Percentiles rank a stretch among this genome's conserved stretches.
Conservation (phyloP, 2,888 invertebrate species). For the Therioaphis trifolii region DNA sequence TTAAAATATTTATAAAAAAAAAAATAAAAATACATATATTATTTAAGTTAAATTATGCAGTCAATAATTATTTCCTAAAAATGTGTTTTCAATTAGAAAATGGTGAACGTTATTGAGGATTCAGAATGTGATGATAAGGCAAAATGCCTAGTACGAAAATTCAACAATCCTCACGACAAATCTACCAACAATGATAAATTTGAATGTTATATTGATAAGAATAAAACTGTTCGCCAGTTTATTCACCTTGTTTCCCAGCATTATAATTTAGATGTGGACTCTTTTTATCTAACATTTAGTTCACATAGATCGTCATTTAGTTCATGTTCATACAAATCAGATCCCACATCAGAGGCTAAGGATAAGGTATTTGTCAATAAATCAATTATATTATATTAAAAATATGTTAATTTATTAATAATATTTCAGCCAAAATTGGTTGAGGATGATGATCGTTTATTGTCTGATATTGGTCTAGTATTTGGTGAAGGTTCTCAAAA, state of each 20-base stretch:
- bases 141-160: slow-evolving; percentile 55
- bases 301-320: too few relatives aligned
- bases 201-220: slow-evolving; percentile 33
- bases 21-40: neutral
- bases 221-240: slow-evolving; percentile 48
- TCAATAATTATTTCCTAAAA: neutral
- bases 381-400: neutral
- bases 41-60: neutral
- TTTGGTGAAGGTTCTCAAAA: slow-evolving; percentile 40
- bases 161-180: slow-evolving; percentile 36
- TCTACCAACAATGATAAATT: slow-evolving; percentile 28
- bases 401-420: neutral
- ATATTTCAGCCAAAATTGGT: slow-evolving; percentile 44
- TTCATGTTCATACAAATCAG: slow-evolving; percentile 49
- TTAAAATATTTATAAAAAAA: neutral
- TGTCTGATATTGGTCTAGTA: slow-evolving; percentile 41
- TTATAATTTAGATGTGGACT: slow-evolving; percentile 46
- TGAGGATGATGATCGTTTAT: slow-evolving; percentile 35
- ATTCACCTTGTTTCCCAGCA: slow-evolving; percentile 37
- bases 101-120: slow-evolving; percentile 43
- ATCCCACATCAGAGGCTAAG: neutral
- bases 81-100: slow-evolving; percentile 31
- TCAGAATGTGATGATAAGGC: slow-evolving; percentile 29
- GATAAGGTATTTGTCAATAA: slow-evolving; percentile 25
- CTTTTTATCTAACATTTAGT: slow-evolving; percentile 56